phyloP scores from a whole-genome alignment of 2,888 invertebrate genomes.

The Pristionchus japonicus region DNA sequence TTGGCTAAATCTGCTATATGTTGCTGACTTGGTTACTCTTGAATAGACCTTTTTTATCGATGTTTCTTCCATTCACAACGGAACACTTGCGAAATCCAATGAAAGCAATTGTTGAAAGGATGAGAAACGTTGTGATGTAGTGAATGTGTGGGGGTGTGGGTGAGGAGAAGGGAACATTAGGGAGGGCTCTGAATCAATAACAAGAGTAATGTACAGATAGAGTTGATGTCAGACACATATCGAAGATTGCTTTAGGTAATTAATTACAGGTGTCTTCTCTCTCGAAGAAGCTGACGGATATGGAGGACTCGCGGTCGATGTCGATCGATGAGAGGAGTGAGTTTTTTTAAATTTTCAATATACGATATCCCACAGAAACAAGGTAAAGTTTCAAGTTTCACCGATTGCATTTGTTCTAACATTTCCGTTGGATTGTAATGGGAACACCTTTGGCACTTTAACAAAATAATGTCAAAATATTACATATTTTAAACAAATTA shows the following conservation, averaged over 20 bases:
- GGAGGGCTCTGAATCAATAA: not conserved
- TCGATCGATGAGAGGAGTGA: constrained; percentile 10
- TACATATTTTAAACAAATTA: no score
- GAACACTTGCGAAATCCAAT: not conserved
- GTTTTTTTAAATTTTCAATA: not conserved
- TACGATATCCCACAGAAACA: not conserved
- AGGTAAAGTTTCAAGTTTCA: not conserved
- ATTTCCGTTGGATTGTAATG: not conserved
- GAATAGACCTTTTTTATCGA: not conserved
- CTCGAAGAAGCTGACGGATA: constrained; percentile 67
- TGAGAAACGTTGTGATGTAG: not conserved
- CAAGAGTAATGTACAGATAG: no score
- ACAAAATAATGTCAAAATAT: not conserved
- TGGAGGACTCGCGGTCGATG: constrained; percentile 56
- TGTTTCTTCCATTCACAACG: not conserved
- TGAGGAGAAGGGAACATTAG: not conserved
- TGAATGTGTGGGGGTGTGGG: not conserved
- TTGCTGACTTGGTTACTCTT: not conserved
- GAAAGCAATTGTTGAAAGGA: not conserved
- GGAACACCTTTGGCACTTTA: not conserved
- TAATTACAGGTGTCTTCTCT: constrained; percentile 64
- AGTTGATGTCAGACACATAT: no score
- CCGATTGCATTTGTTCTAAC: not conserved
- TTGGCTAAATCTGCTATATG: not conserved
- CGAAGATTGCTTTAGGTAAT: no score